Conservation (phyloP, 2,797 vertebrate genomes). For the Spondyliosoma cantharus region DNA sequence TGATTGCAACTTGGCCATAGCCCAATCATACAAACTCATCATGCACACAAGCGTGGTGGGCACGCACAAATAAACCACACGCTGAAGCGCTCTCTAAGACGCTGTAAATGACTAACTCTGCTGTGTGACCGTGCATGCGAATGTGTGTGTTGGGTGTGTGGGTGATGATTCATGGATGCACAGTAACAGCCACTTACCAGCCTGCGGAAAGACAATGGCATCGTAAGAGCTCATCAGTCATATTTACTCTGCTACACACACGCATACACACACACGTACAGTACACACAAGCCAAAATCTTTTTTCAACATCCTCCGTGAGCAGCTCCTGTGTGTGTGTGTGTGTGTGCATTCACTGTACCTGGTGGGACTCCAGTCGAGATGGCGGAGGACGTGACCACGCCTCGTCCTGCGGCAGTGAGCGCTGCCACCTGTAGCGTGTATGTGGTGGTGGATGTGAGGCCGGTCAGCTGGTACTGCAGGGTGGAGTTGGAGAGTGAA, state of each 20-base stretch:
- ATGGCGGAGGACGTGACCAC: slow-evolving; percentile 89
- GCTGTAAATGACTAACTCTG: slow-evolving; percentile 72
- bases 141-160: slow-evolving; percentile 61
- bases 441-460: slow-evolving; percentile 93
- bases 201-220: slow-evolving; percentile 78
- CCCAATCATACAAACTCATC: slow-evolving; percentile 70
- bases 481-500: slow-evolving; percentile 87
- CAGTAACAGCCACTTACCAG: slow-evolving; percentile 82
- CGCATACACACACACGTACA: not conserved
- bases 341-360: slow-evolving; percentile 74
- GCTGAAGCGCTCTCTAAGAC: slow-evolving; percentile 48
- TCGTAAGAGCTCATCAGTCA: slow-evolving; percentile 81
- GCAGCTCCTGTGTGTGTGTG: not conserved
- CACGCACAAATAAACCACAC: slow-evolving; percentile 12
- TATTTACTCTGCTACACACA: slow-evolving; percentile 68
- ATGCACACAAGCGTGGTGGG: slow-evolving; percentile 19
- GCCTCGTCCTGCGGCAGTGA: slow-evolving; percentile 88
- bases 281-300: slow-evolving; percentile 4
- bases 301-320: slow-evolving; percentile 23
- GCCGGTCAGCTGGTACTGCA: slow-evolving; percentile 90
- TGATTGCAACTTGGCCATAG: slow-evolving; percentile 74
- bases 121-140: slow-evolving; percentile 54
- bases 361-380: slow-evolving; percentile 96
- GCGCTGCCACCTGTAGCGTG: slow-evolving; percentile 91
- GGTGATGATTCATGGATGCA: slow-evolving; percentile 82